These are phyloP conservation scores for Eurypyga helias DNA, from an alignment of 2,113 vertebrate genomes.

Conservation along the genomic window DNA sequence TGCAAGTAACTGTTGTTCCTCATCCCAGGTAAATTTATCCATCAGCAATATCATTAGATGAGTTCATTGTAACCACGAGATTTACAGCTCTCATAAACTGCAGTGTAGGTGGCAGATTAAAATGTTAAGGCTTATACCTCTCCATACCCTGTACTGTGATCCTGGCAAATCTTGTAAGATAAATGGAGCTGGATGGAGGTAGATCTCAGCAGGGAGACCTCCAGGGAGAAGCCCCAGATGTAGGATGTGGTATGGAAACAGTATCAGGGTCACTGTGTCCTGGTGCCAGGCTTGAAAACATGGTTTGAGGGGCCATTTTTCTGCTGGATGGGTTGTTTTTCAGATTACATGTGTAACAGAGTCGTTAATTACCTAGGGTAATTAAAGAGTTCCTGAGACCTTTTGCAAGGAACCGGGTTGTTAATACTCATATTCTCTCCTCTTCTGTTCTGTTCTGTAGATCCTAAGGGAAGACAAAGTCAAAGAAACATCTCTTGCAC, in stretches of 20 bases:
- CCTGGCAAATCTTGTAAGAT: background rate
- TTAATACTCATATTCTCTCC: slow-evolving; percentile 24
- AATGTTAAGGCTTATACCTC: slow-evolving; percentile 58
- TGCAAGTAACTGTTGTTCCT: slow-evolving; percentile 64
- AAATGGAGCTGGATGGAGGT: background rate
- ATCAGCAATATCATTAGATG: slow-evolving; percentile 74
- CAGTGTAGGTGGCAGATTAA: slow-evolving; percentile 74
- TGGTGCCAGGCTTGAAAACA: background rate
- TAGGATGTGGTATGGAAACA: background rate
- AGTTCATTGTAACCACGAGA: slow-evolving; percentile 70
- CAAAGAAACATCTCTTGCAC: slow-evolving; percentile 21
- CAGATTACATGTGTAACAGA: slow-evolving; percentile 19
- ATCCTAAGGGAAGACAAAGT: slow-evolving; percentile 62
- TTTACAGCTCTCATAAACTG: slow-evolving; percentile 70
- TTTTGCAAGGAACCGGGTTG: slow-evolving; percentile 13
- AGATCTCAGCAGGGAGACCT: background rate
- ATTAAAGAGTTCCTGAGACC: slow-evolving; percentile 65
- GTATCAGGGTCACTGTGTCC: background rate
- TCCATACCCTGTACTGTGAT: background rate
- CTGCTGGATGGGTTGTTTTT: slow-evolving; percentile 34
- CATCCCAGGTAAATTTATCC: slow-evolving; percentile 60
- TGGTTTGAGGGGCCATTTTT: slow-evolving; percentile 50
- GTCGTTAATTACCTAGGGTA: slow-evolving; percentile 46
- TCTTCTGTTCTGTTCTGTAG: background rate
- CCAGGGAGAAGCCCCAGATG: background rate